These are phyloP conservation scores for Caenorhabditis angaria DNA, from an alignment of 2,888 invertebrate genomes.

Conservation along the genomic window DNA sequence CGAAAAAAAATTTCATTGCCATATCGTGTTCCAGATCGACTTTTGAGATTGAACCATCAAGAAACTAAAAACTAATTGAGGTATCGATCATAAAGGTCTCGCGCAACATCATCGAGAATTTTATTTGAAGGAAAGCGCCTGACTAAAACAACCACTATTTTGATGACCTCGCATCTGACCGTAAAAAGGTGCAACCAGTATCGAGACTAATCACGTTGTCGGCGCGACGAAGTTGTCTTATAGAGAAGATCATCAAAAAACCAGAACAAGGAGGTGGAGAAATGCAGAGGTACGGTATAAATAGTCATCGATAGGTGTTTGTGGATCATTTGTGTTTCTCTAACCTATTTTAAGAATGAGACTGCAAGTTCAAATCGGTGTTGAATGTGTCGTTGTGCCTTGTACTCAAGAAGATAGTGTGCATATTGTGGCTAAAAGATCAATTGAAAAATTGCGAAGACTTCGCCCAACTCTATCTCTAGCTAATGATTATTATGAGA, in stretches of 20 bases:
- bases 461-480: slow-evolving; percentile 45
- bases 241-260: slow-evolving; percentile 4
- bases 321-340: slow-evolving; percentile 8
- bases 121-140: slow-evolving; percentile 17
- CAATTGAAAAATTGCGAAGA: slow-evolving; percentile 49
- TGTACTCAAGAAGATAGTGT: slow-evolving; percentile 53
- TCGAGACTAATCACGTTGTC: not conserved
- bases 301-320: not conserved
- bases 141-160: slow-evolving; percentile 31
- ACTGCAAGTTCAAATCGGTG: slow-evolving; percentile 58
- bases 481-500: slow-evolving; percentile 66
- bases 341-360: slow-evolving; percentile 43
- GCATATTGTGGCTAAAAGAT: slow-evolving; percentile 42
- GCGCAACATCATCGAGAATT: not conserved
- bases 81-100: not conserved
- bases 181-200: slow-evolving; percentile 44
- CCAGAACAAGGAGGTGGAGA: slow-evolving; percentile 15
- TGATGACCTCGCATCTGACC: slow-evolving; percentile 37
- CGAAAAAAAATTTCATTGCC: too few species aligned
- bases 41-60: not conserved
- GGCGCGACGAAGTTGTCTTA: too few species aligned
- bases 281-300: slow-evolving; percentile 6
- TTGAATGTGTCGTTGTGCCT: slow-evolving; percentile 57
- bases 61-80: not conserved
- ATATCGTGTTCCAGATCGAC: not conserved